Conservation (phyloP, 2,888 invertebrate genomes). For the Agriotes lineatus region DNA sequence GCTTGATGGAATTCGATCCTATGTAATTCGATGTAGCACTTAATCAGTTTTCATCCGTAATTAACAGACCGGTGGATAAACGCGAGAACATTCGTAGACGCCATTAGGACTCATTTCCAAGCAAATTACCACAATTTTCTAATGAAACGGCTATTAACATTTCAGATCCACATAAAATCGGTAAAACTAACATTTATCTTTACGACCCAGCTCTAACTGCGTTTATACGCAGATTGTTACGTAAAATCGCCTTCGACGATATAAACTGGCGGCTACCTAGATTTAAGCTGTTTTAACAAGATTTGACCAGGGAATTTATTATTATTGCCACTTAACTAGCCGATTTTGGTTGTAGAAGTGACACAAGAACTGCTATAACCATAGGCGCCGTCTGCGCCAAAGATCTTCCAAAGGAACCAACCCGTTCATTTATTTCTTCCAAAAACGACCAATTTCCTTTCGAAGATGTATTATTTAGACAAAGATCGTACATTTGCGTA, state of each 20-base stretch:
- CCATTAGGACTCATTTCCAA: constrained; percentile 17
- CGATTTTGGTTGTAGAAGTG: constrained; percentile 10
- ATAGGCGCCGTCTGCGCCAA: too few species aligned
- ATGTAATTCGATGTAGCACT: constrained; percentile 14
- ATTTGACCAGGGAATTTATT: constrained; percentile 7
- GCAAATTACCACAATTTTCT: constrained; percentile 23
- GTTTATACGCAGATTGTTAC: constrained; percentile 25
- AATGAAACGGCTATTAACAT: constrained; percentile 19
- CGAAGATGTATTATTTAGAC: too few species aligned
- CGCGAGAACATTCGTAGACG: constrained; percentile 10
- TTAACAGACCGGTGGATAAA: constrained; percentile 6
- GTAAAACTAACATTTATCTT: constrained; percentile 21
- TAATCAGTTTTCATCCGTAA: constrained; percentile 22
- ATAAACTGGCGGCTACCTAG: constrained; percentile 8
- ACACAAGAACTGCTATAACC: constrained; percentile 12
- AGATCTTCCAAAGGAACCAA: too few species aligned
- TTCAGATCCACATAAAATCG: constrained; percentile 21
- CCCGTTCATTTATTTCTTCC: too few species aligned
- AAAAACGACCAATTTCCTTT: too few species aligned
- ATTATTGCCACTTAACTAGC: neutral
- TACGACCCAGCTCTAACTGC: neutral
- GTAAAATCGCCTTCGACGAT: constrained; percentile 18
- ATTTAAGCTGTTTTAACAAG: constrained; percentile 1
- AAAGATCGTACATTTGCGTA: too few species aligned
- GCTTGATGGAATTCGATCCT: neutral